These are phyloP conservation scores for Drosophila rellima DNA, from an alignment of 2,888 invertebrate species.

Conservation along the genomic window DNA sequence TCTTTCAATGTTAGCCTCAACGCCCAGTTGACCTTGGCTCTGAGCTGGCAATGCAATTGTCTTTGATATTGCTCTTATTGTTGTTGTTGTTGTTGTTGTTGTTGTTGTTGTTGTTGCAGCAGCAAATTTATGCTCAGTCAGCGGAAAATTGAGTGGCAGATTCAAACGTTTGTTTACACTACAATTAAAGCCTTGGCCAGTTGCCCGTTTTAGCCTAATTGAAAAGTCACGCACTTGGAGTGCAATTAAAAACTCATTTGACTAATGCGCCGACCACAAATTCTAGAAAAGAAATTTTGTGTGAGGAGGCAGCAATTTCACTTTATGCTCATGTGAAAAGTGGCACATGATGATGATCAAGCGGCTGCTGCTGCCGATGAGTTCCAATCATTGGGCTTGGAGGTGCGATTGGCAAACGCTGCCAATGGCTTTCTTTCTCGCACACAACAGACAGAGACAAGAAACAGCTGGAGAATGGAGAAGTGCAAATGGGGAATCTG, in stretches of 20 bases:
- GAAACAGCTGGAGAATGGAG: conserved; percentile 41
- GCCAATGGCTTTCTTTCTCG: conserved; percentile 72
- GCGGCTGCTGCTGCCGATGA: conserved; percentile 56
- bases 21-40: conserved; percentile 70
- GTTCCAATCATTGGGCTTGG: conserved; percentile 75
- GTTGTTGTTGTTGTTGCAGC: conserved; percentile 27
- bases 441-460: conserved; percentile 23
- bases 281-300: conserved; percentile 60
- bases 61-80: conserved; percentile 22
- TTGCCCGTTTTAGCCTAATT: conserved; percentile 22
- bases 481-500: neutral
- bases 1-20: conserved; percentile 67
- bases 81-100: no score
- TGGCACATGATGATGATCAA: conserved; percentile 79
- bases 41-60: conserved; percentile 39
- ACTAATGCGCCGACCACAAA: conserved; percentile 12
- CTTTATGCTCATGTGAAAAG: conserved; percentile 78
- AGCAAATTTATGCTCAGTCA: conserved; percentile 36
- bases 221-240: conserved; percentile 33
- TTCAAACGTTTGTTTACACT: conserved; percentile 25
- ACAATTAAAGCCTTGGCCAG: conserved; percentile 20
- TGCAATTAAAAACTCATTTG: conserved; percentile 42
- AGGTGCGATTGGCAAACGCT: conserved; percentile 69
- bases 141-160: conserved; percentile 34
- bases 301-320: conserved; percentile 61